Evolutionary conservation across 2,797 vertebrate genomes (phyloP).

Genomic region (Sebastes oblongus): DNA sequence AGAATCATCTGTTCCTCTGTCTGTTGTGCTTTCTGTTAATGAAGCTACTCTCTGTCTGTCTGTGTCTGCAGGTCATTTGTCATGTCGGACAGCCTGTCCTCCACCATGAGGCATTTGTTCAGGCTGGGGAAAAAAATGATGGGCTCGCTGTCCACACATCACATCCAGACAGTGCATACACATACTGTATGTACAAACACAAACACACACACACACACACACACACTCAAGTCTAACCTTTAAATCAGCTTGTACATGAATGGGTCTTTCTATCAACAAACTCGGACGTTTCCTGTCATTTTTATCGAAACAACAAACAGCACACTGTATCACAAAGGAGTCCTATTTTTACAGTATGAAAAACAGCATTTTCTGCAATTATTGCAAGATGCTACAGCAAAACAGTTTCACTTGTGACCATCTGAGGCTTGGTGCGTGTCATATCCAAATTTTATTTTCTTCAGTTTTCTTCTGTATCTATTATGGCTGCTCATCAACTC

Average conservation of each 20-base stretch:
- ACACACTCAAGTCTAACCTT: slow-evolving; percentile 6
- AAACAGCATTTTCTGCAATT: background rate
- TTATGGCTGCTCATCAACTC: background rate
- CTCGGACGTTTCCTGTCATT: background rate
- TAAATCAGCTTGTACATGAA: background rate
- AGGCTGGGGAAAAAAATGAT: slow-evolving; percentile 48
- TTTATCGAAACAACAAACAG: background rate
- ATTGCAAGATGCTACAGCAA: background rate
- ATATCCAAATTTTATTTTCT: too few relatives aligned
- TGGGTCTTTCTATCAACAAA: background rate
- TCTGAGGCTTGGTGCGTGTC: background rate
- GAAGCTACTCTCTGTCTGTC: slow-evolving; percentile 42
- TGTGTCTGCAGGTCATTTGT: slow-evolving; percentile 52
- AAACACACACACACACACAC: background rate
- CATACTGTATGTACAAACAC: background rate
- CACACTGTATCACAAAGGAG: background rate
- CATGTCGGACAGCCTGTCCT: slow-evolving; percentile 54
- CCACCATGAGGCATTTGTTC: slow-evolving; percentile 58
- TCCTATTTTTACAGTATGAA: background rate
- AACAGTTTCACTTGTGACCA: background rate
- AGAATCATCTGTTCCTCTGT: slow-evolving; percentile 69
- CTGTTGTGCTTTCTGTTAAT: slow-evolving; percentile 70
- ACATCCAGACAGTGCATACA: slow-evolving; percentile 9
- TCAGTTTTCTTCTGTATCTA: background rate
- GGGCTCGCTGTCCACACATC: slow-evolving; percentile 37